Evolutionary conservation across 2,797 vertebrate species (phyloP).

Genomic region (Aythya fuligula): DNA sequence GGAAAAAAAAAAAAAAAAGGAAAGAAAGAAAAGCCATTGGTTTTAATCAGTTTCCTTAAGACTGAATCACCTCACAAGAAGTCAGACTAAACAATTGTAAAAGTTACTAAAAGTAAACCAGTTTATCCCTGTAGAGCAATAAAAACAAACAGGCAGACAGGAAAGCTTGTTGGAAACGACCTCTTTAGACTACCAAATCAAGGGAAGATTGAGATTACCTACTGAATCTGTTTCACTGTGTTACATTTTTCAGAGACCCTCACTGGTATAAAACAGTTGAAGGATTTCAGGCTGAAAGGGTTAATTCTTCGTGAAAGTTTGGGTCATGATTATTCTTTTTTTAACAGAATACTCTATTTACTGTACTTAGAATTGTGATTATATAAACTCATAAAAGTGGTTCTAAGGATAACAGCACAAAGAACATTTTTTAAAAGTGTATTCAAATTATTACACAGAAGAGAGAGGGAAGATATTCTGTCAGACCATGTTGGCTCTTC

Average conservation of each 20-base stretch:
- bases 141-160: neutral
- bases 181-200: neutral
- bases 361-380: neutral
- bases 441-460: neutral
- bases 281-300: neutral
- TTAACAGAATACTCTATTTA: neutral
- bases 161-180: neutral
- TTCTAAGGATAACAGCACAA: neutral
- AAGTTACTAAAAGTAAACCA: conserved; percentile 13
- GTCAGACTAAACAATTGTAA: conserved; percentile 44
- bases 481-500: neutral
- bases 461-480: neutral
- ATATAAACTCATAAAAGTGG: neutral
- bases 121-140: neutral
- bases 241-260: neutral
- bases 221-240: neutral
- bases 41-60: conserved; percentile 19
- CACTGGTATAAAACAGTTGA: neutral
- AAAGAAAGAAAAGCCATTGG: neutral
- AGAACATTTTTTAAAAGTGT: neutral
- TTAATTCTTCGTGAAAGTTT: neutral
- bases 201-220: neutral
- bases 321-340: neutral
- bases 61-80: conserved; percentile 1
- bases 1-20: neutral